Evolutionary conservation across 2,888 invertebrate genomes (phyloP).

Genomic region (Epirrita christyi): DNA sequence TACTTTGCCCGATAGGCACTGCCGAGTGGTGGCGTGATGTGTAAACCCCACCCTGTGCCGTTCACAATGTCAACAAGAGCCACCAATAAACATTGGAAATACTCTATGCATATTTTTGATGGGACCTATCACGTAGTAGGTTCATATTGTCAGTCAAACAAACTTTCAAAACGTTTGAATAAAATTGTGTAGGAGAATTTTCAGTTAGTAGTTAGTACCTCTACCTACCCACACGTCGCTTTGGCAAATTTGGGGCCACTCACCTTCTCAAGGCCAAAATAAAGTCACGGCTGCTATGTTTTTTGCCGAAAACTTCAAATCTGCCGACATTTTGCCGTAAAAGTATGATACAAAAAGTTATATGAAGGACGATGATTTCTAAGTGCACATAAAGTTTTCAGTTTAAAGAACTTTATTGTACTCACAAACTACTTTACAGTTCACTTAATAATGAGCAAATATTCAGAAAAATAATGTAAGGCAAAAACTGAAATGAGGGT

Average conservation of each 20-base stretch:
- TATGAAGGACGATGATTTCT: too few species aligned
- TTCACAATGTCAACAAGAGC: slow-evolving; percentile 35
- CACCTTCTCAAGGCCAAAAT: slow-evolving; percentile 59
- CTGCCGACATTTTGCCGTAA: slow-evolving; percentile 2
- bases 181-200: slow-evolving; percentile 29
- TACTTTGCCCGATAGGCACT: slow-evolving; percentile 51
- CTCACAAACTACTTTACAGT: too few species aligned
- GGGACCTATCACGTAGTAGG: neutral
- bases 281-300: slow-evolving; percentile 41
- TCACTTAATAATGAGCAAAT: too few species aligned
- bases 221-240: slow-evolving; percentile 10
- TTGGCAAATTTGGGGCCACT: slow-evolving; percentile 51
- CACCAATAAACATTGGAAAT: slow-evolving; percentile 17
- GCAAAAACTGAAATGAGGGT: too few species aligned
- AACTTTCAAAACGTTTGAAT: slow-evolving; percentile 31
- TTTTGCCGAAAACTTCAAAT: slow-evolving; percentile 34
- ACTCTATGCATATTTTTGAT: slow-evolving; percentile 13
- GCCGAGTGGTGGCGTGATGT: slow-evolving; percentile 47
- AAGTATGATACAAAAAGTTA: neutral
- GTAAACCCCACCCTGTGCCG: slow-evolving; percentile 47
- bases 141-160: slow-evolving; percentile 25
- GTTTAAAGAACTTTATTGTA: too few species aligned
- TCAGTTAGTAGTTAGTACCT: too few species aligned
- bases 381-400: too few species aligned
- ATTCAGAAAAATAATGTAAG: too few species aligned